A percentile compares a stretch with the other conserved stretches of the same genome.
Evolutionary conservation across 2,888 invertebrate genomes (phyloP).

Genomic region (Tryphoninae sp.): DNA sequence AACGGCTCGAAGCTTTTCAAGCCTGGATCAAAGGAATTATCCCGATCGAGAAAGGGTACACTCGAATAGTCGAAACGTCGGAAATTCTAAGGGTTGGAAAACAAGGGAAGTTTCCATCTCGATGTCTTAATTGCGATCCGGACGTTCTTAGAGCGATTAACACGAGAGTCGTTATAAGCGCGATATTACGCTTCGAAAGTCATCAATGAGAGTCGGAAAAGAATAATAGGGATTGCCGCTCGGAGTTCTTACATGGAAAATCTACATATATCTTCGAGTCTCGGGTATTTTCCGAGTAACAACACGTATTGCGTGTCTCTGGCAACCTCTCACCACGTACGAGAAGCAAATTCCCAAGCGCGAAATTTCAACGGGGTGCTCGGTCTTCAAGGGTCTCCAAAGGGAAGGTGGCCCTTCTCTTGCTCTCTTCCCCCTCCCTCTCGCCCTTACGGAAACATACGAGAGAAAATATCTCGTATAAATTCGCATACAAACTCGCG

Average conservation of each 20-base stretch:
- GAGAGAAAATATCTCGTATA: slow-evolving; percentile 43
- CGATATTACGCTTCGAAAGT: slow-evolving; percentile 27
- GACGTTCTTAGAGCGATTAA: slow-evolving; percentile 19
- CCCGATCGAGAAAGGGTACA: neutral
- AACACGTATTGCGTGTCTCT: slow-evolving; percentile 20
- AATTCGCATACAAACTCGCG: slow-evolving; percentile 20
- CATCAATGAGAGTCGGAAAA: neutral
- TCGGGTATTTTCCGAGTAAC: slow-evolving; percentile 35
- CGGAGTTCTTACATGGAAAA: neutral
- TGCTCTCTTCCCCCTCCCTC: neutral
- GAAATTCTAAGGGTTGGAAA: neutral
- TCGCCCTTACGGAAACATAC: neutral
- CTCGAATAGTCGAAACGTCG: too few species aligned
- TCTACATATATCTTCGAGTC: slow-evolving; percentile 21
- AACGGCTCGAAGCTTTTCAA: neutral
- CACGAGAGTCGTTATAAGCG: slow-evolving; percentile 3
- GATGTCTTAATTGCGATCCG: slow-evolving; percentile 9
- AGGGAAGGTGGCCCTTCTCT: neutral
- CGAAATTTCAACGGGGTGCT: slow-evolving; percentile 48
- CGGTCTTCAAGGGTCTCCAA: slow-evolving; percentile 1
- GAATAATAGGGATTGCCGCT: slow-evolving; percentile 1
- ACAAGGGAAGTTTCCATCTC: neutral
- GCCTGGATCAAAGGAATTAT: neutral
- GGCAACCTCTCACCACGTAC: slow-evolving; percentile 30
- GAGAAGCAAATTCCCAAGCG: slow-evolving; percentile 46